Evolutionary conservation across 64 coral and sea anemone genomes (phyloP), one percentile per base, ranked within the genome.

Genomic region (Trachythela sp.): DNA sequence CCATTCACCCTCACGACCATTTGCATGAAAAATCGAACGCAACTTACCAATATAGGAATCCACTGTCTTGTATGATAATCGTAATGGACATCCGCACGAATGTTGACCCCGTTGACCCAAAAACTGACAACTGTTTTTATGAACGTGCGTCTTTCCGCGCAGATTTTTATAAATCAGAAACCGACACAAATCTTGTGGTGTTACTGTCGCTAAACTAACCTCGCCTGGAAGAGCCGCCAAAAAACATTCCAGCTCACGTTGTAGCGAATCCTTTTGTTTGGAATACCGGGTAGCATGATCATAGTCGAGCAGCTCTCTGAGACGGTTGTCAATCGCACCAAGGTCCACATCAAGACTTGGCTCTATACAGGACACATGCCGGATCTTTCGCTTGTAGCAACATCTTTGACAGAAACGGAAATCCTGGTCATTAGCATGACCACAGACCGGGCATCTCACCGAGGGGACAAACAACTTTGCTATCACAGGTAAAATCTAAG

Each of bases 381-480:
- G 59, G 7, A 68, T 68, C 18, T 22, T 84, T n/a, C 85, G 45
- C 6, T 51, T 26, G 70, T 75, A 88, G 4, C 87, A 1, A 48
- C 87, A 88, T 17, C 60, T 27, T 68, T 68, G 59, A 31, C 59
- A 68, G 18, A 68, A 68, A 6, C 59, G 59, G 30, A 88, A 88
- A 26, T 88, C 87, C 14, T 75, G 9, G 39, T 88, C 87, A 40
- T 88, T 88, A 24, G 56, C 87, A 70, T 88, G 40, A 59, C 8
- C 1, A 1, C 87, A 88, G 15, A 29, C 33, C 31, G 87, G 87
- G n/a, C 87, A 88, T 22, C 64, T 10, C 3, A 70, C 87, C 11
- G 87, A 88, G 10, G 87, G 87, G 3, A 43, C 13, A 75, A 75
- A 88, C 2, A 88, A n/a, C 70, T 88, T 88, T 8, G 56, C 70